These are phyloP conservation scores for Anguilla obscura DNA, from an alignment of 2,797 vertebrate genomes.

Conservation along the genomic window DNA sequence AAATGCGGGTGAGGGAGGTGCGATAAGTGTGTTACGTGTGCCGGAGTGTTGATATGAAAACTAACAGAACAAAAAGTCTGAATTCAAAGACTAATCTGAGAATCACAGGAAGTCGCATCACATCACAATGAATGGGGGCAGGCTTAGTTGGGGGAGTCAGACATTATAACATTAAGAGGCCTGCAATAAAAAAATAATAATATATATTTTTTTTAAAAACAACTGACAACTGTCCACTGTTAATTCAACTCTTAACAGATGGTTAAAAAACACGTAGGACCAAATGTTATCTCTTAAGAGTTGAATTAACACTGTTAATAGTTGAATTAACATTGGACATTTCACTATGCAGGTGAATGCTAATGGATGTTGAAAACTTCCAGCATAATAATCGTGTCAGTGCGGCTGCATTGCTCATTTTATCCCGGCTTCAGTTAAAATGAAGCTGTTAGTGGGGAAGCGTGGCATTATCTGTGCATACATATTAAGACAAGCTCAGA, in stretches of 20 bases:
- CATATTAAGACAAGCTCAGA: neutral
- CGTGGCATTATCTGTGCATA: neutral
- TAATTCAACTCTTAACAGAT: too few relatives aligned
- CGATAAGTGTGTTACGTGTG: neutral
- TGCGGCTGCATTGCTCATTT: neutral
- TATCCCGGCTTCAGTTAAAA: neutral
- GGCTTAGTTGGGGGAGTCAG: neutral
- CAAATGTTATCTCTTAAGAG: too few relatives aligned
- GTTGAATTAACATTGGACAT: neutral
- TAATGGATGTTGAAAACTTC: neutral
- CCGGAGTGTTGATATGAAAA: neutral
- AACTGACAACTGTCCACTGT: too few relatives aligned
- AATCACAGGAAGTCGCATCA: neutral
- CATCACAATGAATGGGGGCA: neutral
- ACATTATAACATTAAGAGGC: neutral
- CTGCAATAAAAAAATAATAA: neutral
- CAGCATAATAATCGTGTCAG: neutral
- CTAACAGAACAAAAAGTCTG: neutral
- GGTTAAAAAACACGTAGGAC: too few relatives aligned
- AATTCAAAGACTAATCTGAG: neutral
- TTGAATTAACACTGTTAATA: too few relatives aligned
- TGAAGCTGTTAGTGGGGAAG: neutral
- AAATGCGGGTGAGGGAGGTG: neutral
- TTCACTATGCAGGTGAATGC: neutral
- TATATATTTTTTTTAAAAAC: neutral